Percentiles rank a stretch among this genome's conserved stretches.
Conservation (phyloP, 2,888 invertebrate genomes). For the Andrena minutula region DNA sequence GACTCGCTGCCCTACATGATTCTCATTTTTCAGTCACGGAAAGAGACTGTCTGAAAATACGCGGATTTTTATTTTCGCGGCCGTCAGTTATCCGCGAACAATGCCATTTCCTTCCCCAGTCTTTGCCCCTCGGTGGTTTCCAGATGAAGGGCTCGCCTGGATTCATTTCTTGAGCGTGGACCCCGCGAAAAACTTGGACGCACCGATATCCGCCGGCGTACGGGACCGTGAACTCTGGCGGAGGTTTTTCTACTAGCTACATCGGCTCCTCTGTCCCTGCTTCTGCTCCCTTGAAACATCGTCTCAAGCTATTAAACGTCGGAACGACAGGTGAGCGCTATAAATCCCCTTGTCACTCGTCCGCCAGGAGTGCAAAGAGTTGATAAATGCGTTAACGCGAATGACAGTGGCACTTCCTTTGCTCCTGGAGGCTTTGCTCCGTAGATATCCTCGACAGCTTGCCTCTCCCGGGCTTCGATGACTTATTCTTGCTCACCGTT, state of each 20-base stretch:
- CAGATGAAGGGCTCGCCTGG: slow-evolving; percentile 63
- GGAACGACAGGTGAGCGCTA: slow-evolving; percentile 56
- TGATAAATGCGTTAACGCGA: slow-evolving; percentile 43
- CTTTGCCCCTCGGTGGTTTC: slow-evolving; percentile 58
- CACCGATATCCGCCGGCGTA: slow-evolving; percentile 57
- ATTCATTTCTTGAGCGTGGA: slow-evolving; percentile 69
- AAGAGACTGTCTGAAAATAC: slow-evolving; percentile 35
- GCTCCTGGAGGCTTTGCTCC: background rate
- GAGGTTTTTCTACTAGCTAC: slow-evolving; percentile 40
- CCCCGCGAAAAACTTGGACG: slow-evolving; percentile 52
- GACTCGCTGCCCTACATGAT: background rate
- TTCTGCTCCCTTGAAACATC: slow-evolving; percentile 20
- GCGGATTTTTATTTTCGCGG: slow-evolving; percentile 67
- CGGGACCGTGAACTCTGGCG: slow-evolving; percentile 59
- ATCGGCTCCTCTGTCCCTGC: slow-evolving; percentile 3
- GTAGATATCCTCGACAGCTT: slow-evolving; percentile 27
- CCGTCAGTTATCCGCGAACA: slow-evolving; percentile 66
- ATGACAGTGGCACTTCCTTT: slow-evolving; percentile 24
- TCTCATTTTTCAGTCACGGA: slow-evolving; percentile 19
- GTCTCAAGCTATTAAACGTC: slow-evolving; percentile 44
- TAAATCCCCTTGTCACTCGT: slow-evolving; percentile 50
- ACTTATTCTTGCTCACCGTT: slow-evolving; percentile 13
- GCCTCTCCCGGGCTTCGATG: slow-evolving; percentile 14
- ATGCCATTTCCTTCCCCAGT: slow-evolving; percentile 52
- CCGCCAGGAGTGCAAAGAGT: slow-evolving; percentile 9